These are phyloP conservation scores for Mormoops blainvillei DNA, from an alignment of 2,113 vertebrate species.

Conservation along the genomic window DNA sequence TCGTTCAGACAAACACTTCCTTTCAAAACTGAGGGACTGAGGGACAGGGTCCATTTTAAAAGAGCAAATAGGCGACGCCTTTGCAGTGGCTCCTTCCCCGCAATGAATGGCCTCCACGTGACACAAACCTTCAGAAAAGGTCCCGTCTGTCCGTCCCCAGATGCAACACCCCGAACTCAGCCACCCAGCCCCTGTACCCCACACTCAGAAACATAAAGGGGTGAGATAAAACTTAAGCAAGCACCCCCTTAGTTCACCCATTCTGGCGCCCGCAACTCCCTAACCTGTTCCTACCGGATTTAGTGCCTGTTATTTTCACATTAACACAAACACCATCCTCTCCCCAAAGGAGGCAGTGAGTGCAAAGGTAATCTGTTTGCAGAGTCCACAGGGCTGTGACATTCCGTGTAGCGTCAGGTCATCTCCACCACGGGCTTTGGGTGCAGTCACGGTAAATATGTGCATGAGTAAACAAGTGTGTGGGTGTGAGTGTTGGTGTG, in stretches of 20 bases:
- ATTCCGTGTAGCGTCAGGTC: neutral
- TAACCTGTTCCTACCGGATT: neutral
- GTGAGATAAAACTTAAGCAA: neutral
- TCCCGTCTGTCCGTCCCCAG: conserved; percentile 61
- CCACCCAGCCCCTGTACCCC: neutral
- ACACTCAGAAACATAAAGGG: neutral
- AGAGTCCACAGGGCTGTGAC: neutral
- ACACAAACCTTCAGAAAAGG: neutral
- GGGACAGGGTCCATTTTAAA: neutral
- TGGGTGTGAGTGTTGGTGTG: neutral
- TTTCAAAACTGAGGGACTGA: neutral
- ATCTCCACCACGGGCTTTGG: neutral
- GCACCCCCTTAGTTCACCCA: neutral
- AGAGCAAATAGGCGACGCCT: neutral
- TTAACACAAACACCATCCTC: neutral
- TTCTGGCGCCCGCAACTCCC: neutral
- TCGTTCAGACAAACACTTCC: neutral
- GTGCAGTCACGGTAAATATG: neutral
- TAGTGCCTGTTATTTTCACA: neutral
- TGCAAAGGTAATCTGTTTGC: neutral
- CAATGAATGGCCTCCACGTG: neutral
- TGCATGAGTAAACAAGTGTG: neutral
- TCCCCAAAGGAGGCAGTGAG: neutral
- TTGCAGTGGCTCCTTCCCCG: neutral
- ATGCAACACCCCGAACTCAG: conserved; percentile 81